phyloP scores from a whole-genome alignment of 2,797 vertebrate species.

The Gouania willdenowi region DNA sequence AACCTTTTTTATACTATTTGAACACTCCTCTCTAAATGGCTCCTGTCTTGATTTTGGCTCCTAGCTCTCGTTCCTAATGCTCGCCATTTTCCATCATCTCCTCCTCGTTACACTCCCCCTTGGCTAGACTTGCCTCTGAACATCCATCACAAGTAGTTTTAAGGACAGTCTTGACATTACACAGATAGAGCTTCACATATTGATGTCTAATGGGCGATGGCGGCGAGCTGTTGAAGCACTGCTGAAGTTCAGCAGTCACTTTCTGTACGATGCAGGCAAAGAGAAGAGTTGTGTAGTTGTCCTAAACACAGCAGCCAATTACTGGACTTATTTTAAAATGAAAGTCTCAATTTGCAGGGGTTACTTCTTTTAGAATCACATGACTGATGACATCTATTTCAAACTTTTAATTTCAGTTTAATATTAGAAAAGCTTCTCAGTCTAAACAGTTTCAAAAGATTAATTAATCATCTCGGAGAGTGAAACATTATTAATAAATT shows the following conservation, averaged over 20 bases:
- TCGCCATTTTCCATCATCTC: not conserved
- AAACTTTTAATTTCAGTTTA: slow-evolving; percentile 33
- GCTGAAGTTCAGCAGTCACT: slow-evolving; percentile 50
- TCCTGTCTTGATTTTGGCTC: slow-evolving; percentile 6
- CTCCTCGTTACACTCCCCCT: slow-evolving; percentile 4
- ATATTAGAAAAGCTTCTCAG: slow-evolving; percentile 24
- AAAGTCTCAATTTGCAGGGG: slow-evolving; percentile 37
- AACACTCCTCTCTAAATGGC: slow-evolving; percentile 2
- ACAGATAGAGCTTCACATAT: slow-evolving; percentile 33
- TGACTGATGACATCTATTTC: slow-evolving; percentile 39
- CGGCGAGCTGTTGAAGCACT: slow-evolving; percentile 41
- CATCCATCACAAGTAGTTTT: slow-evolving; percentile 53
- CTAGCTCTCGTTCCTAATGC: not conserved
- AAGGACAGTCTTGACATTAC: slow-evolving; percentile 30
- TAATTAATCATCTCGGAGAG: slow-evolving; percentile 17
- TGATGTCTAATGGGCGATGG: slow-evolving; percentile 43
- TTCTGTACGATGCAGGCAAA: slow-evolving; percentile 33
- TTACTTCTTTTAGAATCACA: slow-evolving; percentile 32
- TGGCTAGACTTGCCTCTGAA: slow-evolving; percentile 15
- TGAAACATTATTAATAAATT: too few species aligned
- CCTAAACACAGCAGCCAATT: slow-evolving; percentile 32
- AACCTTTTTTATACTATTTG: slow-evolving; percentile 2
- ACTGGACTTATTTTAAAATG: slow-evolving; percentile 26
- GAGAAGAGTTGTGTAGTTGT: slow-evolving; percentile 37
- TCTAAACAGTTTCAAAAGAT: slow-evolving; percentile 21